Evolutionary conservation across 2,797 vertebrate species (phyloP), one percentile per base, ranked within the genome.

Genomic region (Cetoscarus ocellatus): DNA sequence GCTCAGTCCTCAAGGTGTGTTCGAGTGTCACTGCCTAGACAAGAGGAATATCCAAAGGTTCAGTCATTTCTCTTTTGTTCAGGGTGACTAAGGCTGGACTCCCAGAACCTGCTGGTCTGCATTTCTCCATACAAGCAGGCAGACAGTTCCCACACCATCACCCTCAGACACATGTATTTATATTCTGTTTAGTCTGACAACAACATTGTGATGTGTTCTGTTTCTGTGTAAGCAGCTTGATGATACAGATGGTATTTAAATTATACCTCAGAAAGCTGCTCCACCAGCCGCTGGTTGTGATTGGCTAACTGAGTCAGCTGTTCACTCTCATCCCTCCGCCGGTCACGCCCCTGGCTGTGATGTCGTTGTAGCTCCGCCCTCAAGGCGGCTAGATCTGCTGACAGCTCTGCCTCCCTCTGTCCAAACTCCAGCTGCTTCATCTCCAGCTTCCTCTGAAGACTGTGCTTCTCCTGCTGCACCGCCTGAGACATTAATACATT

Each of bases 221-320:
- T 18, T 13, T 13, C 10, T 69, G 40, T 12, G 11, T 48, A 17
- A 14, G 7, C 18, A n/a, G 34, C 43, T 10, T 1, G n/a, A 7
- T 35, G 18, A 48, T 27, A 45, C 13, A 18, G 17, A 14, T 49
- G 40, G 50, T 73, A 8, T 38, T 54, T 39, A 36, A 63, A 69
- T 80, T 48, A 61, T 44, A 95, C 95, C 94, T 95, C 95, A 59
- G 95, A 91, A 7, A 95, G 86, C 78, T 95, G 94, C 81, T 95
- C 95, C 82, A 95, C 94, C 62, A 95, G 69, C 5, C 92, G 91
- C n/a, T 95, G 94, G 88, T 95, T 95, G 57, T 95, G 95, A 79
- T 70, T 93, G 80, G 92, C 89, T 35, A 95, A 77, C 66, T 95
- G 93, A 4, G 83, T 85, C 61, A 95, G 89, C 70, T 95, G 93